phyloP scores from a whole-genome alignment of 64 coral and sea anemone genomes.

The Porites australiensis region DNA sequence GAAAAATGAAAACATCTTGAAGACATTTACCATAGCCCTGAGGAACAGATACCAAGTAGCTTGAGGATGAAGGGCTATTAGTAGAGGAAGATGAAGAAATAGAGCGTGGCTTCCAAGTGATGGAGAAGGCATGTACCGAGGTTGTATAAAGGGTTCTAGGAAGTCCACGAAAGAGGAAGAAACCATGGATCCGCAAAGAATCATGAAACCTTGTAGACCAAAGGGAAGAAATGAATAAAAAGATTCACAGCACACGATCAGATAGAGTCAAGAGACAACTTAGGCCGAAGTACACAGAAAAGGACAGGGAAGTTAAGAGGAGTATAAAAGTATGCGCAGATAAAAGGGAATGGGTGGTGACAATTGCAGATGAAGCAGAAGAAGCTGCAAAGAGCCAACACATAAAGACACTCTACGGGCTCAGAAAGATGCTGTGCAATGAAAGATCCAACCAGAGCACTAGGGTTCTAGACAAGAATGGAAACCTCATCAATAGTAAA shows the following conservation, averaged over 20 bases:
- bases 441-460: too few species aligned
- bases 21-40: constrained; percentile 15
- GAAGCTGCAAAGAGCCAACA: not conserved
- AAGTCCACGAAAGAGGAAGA: constrained; percentile 4
- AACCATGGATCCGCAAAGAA: constrained; percentile 48
- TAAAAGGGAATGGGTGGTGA: constrained; percentile 45
- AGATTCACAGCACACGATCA: constrained; percentile 36
- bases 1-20: constrained; percentile 1
- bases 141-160: constrained; percentile 40
- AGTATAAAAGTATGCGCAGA: constrained; percentile 13
- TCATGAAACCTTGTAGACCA: too few species aligned
- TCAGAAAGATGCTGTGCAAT: too few species aligned
- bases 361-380: too few species aligned
- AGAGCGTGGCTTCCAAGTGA: constrained; percentile 23
- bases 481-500: too few species aligned
- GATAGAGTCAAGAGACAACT: constrained; percentile 35
- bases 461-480: not conserved
- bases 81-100: constrained; percentile 9
- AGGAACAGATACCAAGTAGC: not conserved
- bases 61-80: not conserved
- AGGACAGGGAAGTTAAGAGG: constrained; percentile 61
- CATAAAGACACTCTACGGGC: constrained; percentile 4
- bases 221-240: constrained; percentile 28
- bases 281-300: constrained; percentile 37
- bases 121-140: constrained; percentile 49